Evolutionary conservation across 1,140 invertebrate species (phyloP), one percentile per base, ranked within the genome.

Genomic region (Dermatophagoides farinae): DNA sequence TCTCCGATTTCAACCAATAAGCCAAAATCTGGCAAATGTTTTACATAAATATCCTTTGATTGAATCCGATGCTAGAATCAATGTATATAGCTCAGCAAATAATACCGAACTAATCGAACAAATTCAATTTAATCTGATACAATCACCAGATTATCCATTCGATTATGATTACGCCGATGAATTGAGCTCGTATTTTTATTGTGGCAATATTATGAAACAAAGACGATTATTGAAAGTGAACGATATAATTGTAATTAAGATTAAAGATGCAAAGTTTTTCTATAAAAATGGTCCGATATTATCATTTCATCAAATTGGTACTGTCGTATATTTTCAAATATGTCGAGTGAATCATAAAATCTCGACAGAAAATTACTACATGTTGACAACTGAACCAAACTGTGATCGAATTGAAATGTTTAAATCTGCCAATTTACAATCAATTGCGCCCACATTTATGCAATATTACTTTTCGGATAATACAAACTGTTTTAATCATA

Each of bases 321-420:
- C 62, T 37, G 53, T 62, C 18, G 46, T 65, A 1, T 53, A 65
- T 55, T 65, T 64, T 61, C 37, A 50, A 20, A 57, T 65, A 20
- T 20, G 51, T 40, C 52, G 20, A 16, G 52, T 62, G 0, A 61
- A 65, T 23, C 52, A 61, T 8, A 20, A 10, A 43, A 50, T 12
- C 22, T 50, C 47, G 12, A 22, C 1, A 4, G 11, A 12, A 22
- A 18, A 4, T 5, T 5, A 50, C 5, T 20, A 37, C 12, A 31
- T 37, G 18, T 64, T 39, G 6, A 9, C 50, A 0, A 12, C 37
- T 46, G 60, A 61, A 11, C 9, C 10, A 11, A 49, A 38, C 14
- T 50, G 51, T 63, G 49, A 23, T 37, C 55, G 51, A 46, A n/a
- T 44, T 12, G 25, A 55, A 38, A 49, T 31, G 12, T 60, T 40